Percentiles rank a stretch among this genome's conserved stretches.
These are phyloP conservation scores for Leptopilina boulardi DNA, from an alignment of 1,140 invertebrate species.

Conservation along the genomic window DNA sequence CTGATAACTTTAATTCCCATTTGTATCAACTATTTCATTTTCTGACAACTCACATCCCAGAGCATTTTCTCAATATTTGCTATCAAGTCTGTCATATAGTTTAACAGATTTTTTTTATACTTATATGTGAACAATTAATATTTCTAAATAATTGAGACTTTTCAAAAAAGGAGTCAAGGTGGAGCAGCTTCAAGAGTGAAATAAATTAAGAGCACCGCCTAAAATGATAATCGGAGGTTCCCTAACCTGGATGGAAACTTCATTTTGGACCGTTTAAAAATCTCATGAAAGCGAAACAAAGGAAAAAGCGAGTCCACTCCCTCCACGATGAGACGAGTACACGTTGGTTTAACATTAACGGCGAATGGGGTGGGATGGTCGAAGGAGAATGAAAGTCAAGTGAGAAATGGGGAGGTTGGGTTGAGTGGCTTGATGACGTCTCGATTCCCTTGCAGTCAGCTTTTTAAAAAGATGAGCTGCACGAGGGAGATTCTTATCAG, in stretches of 20 bases:
- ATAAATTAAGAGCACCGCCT: conserved; percentile 53
- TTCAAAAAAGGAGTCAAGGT: no score
- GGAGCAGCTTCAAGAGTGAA: conserved; percentile 49
- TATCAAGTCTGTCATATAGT: no score
- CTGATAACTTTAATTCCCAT: conserved; percentile 28
- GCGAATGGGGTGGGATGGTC: conserved; percentile 52
- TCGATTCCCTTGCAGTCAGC: conserved; percentile 63
- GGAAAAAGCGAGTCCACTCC: conserved; percentile 53
- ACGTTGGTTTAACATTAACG: conserved; percentile 65
- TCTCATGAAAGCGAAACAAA: conserved; percentile 73
- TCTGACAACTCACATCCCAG: no score
- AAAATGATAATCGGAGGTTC: conserved; percentile 66
- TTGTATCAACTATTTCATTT: neutral
- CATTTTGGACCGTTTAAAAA: conserved; percentile 72
- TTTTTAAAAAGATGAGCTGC: conserved; percentile 55
- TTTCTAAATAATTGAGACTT: no score
- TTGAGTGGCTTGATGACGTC: conserved; percentile 65
- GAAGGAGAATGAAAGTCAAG: conserved; percentile 45
- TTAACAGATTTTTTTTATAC: no score
- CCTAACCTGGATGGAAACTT: conserved; percentile 58
- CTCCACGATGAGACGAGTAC: conserved; percentile 46
- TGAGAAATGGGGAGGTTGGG: conserved; percentile 34
- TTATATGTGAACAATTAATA: no score
- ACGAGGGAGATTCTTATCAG: conserved; percentile 71
- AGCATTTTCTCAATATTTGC: no score